Evolutionary conservation across 2,113 vertebrate species (phyloP), one percentile per base, ranked within the genome.

Genomic region (Tenebrosternarchus preto): DNA sequence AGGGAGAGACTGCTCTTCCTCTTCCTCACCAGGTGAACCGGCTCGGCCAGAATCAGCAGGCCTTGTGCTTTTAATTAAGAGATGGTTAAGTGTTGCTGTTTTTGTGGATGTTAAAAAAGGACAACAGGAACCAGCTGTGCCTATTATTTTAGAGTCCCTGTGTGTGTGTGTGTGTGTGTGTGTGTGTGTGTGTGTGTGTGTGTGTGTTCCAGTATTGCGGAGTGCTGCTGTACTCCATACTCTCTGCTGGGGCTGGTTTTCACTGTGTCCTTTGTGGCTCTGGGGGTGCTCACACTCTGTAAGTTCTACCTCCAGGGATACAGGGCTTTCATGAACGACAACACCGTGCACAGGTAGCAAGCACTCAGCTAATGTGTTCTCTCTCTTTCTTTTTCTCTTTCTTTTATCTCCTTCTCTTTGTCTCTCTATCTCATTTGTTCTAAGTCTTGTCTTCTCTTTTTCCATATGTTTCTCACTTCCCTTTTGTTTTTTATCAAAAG

Each of bases 301-400:
- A 99, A 99, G 93, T 99, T 99, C 88, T 99, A 99, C 91, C 91
- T 99, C 88, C 98, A 99, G 85, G 97, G 98, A 70, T 99, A 99
- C 84, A 92, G 98, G 67, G 97, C 97, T 0, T 99, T 99, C 86
- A 97, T 99, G 95, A 99, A 99, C 50, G 97, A 99, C 89, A 98
- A 98, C 87, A 95, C 95, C 86, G 98, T 99, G 97, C 98, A 99
- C 86, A 93, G 98, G 98, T 99, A 76, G 20, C n/a, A n/a, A 24
- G 20, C 20, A 15, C 5, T 31, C 46, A 3, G 36, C 61, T 29
- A 19, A 8, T 31, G 3, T 29, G 25, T 50, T 50, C 33, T 20
- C 57, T 39, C 12, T 73, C 33, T 7, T 20, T 24, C 6, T 64
- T 15, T 39, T 36, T 67, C 50, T 39, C 5, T 43, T 43, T 1